phyloP scores from a whole-genome alignment of 2,888 invertebrate species.

The Leucophora obtusa region DNA sequence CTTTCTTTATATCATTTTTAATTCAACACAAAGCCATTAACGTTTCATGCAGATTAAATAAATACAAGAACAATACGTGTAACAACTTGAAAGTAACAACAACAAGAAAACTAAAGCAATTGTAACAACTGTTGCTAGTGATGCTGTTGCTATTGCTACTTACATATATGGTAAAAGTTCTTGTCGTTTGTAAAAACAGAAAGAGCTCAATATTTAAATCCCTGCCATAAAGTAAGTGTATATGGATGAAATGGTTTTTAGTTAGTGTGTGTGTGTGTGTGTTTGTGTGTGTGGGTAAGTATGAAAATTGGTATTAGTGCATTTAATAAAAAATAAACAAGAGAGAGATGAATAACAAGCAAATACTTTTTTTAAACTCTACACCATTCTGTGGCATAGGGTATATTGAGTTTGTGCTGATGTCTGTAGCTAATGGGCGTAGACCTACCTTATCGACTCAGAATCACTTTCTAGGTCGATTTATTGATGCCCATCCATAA shows the following conservation, averaged over 20 bases:
- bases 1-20: constrained; percentile 6
- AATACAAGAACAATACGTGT: constrained; percentile 11
- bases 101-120: neutral
- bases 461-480: too few species aligned
- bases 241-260: neutral
- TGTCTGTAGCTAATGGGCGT: too few species aligned
- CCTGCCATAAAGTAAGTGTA: constrained; percentile 23
- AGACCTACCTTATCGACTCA: too few species aligned
- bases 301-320: neutral
- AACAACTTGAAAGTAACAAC: constrained; percentile 19
- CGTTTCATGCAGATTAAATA: constrained; percentile 45
- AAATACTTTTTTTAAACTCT: neutral
- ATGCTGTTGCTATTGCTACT: neutral
- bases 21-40: constrained; percentile 37
- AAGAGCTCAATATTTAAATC: constrained; percentile 36
- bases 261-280: neutral
- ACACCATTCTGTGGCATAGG: too few species aligned
- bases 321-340: neutral
- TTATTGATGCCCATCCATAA: too few species aligned
- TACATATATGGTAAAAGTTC: too few species aligned
- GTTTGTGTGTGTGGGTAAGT: neutral
- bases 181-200: neutral
- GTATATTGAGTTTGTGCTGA: too few species aligned
- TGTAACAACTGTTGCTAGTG: constrained; percentile 33
- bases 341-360: neutral